Evolutionary conservation across 2,113 vertebrate species (phyloP), one percentile per base, ranked within the genome.

Genomic region (Lophius piscatorius): DNA sequence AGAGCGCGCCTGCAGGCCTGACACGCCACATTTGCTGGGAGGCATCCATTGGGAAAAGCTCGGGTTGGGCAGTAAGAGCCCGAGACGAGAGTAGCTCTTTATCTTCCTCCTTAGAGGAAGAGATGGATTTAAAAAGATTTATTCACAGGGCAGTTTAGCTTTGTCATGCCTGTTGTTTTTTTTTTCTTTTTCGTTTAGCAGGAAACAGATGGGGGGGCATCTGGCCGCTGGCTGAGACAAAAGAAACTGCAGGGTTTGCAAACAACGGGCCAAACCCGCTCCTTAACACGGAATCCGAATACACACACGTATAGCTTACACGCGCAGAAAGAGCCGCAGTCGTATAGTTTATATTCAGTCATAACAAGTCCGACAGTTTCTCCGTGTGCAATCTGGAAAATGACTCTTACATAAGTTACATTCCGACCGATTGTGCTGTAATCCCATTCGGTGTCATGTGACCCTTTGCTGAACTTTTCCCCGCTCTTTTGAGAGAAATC

Each of bases 121-220:
- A 22, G 72, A 63, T 82, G 68, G 70, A 73, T 81, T 78, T 73
- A 74, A 68, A 70, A 12, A 56, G 42, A 58, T 74, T 78, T 79
- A 58, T 68, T 65, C 29, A 10, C 18, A 71, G 66, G 69, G 57
- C 58, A 68, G 41, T 71, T 44, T 52, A 77, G 78, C 51, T 63
- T 84, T 72, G 57, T 39, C 16, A 58, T 35, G 57, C 52, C 34
- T 78, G 38, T 57, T 39, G 47, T 45, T 67, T n/a, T n/a, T n/a
- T n/a, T n/a, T n/a, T n/a, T n/a, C n/a, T n/a, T n/a, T n/a, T n/a
- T n/a, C n/a, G n/a, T n/a, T 65, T 55, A 79, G 57, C 72, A 81
- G 70, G 56, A 81, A 76, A 68, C 77, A 78, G 77, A 81, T 80
- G 71, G 74, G 63, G n/a, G 45, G 50, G 31, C 9, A 40, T 70